phyloP scores from a whole-genome alignment of 2,888 invertebrate species.

The Drosophila rubida region DNA sequence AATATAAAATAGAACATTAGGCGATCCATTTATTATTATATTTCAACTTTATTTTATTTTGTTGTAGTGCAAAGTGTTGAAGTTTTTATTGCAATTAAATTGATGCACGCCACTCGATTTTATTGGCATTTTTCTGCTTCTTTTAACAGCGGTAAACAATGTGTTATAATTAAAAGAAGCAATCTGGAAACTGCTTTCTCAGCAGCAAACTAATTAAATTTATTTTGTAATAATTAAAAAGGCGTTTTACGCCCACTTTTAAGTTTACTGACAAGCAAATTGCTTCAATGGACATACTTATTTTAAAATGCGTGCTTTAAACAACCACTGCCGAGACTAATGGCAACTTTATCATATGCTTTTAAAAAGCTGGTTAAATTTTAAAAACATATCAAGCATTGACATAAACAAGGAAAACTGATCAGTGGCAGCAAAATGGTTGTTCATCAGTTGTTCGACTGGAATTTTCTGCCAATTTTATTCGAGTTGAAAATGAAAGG shows the following conservation, averaged over 20 bases:
- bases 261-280: not conserved
- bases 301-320: not conserved
- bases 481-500: conserved; percentile 25
- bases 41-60: no score
- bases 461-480: conserved; percentile 39
- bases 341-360: no score
- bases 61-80: not conserved
- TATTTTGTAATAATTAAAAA: not conserved
- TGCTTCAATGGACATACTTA: not conserved
- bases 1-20: not conserved
- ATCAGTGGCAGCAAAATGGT: not conserved
- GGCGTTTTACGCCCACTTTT: not conserved
- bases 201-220: not conserved
- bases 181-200: not conserved
- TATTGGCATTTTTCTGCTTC: not conserved
- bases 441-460: conserved; percentile 11
- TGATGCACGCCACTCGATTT: not conserved
- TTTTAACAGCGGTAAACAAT: not conserved
- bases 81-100: not conserved
- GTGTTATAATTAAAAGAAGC: not conserved
- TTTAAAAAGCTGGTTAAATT: not conserved
- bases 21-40: not conserved
- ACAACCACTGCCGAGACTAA: no score
- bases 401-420: conserved; percentile 1
- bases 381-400: not conserved